A percentile compares a stretch with the other conserved stretches of the same genome.
Conservation (phyloP, 2,113 vertebrate genomes). For the Daphoenositta chrysoptera region DNA sequence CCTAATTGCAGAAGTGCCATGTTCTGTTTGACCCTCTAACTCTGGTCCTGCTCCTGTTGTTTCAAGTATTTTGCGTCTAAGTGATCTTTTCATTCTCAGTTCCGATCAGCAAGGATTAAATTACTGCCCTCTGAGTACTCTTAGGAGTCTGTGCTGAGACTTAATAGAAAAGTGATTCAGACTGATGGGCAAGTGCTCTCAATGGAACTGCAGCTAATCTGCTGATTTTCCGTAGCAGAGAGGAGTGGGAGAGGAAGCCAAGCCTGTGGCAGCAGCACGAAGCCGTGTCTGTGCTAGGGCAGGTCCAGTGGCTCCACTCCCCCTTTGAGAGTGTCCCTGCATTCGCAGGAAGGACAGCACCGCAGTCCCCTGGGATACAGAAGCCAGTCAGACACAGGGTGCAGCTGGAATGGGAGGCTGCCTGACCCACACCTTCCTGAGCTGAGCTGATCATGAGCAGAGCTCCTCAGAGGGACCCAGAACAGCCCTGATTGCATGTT, state of each 20-base stretch:
- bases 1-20: neutral
- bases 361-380: fast-evolving
- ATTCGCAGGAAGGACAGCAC: neutral
- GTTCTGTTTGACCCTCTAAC: neutral
- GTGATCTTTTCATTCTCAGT: neutral
- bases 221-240: neutral
- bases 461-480: neutral
- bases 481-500: neutral
- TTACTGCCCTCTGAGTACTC: neutral
- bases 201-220: neutral
- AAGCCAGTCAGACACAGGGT: fast-evolving
- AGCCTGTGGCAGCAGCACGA: neutral
- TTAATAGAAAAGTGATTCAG: neutral
- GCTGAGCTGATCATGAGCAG: fast-evolving
- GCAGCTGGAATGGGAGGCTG: neutral
- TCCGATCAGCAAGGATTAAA: neutral
- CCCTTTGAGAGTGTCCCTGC: neutral
- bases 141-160: neutral
- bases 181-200: neutral
- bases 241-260: neutral
- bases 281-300: neutral
- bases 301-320: neutral
- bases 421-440: neutral
- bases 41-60: neutral
- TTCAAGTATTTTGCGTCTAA: neutral